Evolutionary conservation across 2,888 invertebrate species (phyloP).

Genomic region (Leptinotarsa peninsularis): DNA sequence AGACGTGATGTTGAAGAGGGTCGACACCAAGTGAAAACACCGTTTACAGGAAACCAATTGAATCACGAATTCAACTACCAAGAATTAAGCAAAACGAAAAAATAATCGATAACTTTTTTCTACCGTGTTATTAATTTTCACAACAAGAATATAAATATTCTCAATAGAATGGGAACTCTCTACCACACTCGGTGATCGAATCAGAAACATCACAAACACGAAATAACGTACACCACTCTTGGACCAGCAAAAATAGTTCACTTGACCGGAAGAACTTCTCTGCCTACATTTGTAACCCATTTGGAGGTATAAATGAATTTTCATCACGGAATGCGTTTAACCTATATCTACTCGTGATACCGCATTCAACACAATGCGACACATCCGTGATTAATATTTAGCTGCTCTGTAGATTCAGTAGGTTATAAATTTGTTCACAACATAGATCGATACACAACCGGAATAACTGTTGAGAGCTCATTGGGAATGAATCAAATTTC

Average conservation of each 20-base stretch:
- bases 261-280: not conserved
- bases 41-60: too few species aligned
- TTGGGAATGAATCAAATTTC: not conserved
- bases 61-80: too few species aligned
- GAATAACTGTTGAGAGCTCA: constrained; percentile 1
- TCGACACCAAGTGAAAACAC: too few species aligned
- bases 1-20: too few species aligned
- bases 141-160: too few species aligned
- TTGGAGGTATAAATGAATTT: not conserved
- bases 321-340: constrained; percentile 3
- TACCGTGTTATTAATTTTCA: too few species aligned
- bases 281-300: not conserved
- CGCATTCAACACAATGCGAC: constrained; percentile 11
- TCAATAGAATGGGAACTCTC: too few species aligned
- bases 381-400: constrained; percentile 13
- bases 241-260: not conserved
- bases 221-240: too few species aligned
- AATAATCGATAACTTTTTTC: too few species aligned
- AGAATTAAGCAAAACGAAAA: too few species aligned
- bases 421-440: not conserved
- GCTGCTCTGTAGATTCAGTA: not conserved
- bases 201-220: too few species aligned
- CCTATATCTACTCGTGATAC: constrained; percentile 2
- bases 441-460: not conserved
- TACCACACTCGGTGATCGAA: too few species aligned